These are phyloP conservation scores for Omphaloscelis lunosa DNA, from an alignment of 2,888 invertebrate species.

Conservation along the genomic window DNA sequence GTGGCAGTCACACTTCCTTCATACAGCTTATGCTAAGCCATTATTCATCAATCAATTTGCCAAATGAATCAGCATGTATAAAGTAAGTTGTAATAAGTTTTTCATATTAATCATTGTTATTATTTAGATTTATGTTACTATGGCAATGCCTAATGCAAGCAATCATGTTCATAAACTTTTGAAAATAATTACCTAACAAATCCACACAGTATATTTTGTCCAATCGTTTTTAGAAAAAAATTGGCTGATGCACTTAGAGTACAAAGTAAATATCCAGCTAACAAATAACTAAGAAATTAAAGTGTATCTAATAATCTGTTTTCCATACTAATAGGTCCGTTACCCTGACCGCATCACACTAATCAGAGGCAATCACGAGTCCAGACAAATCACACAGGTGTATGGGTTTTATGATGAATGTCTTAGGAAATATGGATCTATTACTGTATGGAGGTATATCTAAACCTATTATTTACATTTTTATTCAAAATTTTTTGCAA, in stretches of 20 bases:
- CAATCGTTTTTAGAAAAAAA: neutral
- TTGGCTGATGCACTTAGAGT: neutral
- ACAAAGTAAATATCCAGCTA: neutral
- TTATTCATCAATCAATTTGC: neutral
- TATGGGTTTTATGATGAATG: constrained; percentile 99
- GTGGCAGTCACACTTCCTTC: neutral
- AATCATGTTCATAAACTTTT: neutral
- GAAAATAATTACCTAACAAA: neutral
- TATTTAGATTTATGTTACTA: neutral
- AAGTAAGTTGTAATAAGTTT: neutral
- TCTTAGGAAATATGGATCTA: constrained; percentile 99
- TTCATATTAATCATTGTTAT: neutral
- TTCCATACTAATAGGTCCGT: constrained; percentile 95
- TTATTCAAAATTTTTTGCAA: neutral
- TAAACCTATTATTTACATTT: constrained; percentile 1
- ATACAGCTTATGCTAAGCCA: neutral
- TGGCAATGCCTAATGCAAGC: neutral
- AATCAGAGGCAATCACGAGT: constrained; percentile 99
- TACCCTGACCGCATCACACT: constrained; percentile 99
- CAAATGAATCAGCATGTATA: neutral
- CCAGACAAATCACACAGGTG: constrained; percentile 99
- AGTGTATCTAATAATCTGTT: constrained; percentile 5
- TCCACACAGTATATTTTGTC: neutral
- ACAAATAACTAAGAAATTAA: neutral
- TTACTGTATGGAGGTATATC: constrained; percentile 97